These are phyloP conservation scores for Vanacampus margaritifer DNA, from an alignment of 2,113 vertebrate genomes.

Conservation along the genomic window DNA sequence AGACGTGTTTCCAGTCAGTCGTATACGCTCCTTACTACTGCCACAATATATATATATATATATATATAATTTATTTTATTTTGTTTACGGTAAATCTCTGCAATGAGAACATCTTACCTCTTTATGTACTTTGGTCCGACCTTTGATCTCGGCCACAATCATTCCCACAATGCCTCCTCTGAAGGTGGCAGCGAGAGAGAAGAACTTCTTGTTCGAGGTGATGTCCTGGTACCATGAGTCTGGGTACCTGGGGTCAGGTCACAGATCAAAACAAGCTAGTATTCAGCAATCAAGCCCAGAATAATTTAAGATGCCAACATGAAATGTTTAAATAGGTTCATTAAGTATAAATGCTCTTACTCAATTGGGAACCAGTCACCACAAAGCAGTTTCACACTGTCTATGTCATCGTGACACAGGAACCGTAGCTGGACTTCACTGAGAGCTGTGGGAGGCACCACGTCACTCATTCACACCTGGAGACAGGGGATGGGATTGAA, in stretches of 20 bases:
- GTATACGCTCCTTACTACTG: too few relatives aligned
- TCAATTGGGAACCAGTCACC: constrained; percentile 98
- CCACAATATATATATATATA: too few relatives aligned
- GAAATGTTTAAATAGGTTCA: neutral
- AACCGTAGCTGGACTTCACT: constrained; percentile 95
- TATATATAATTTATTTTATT: too few relatives aligned
- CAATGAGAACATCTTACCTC: constrained; percentile 75
- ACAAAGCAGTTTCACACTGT: constrained; percentile 92
- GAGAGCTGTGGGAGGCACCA: constrained; percentile 87
- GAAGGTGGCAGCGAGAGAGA: constrained; percentile 94
- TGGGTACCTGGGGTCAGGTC: constrained; percentile 82
- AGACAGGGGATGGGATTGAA: neutral
- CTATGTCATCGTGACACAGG: constrained; percentile 99
- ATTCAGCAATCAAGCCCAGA: neutral
- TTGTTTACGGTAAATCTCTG: too few relatives aligned
- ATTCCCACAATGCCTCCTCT: constrained; percentile 94
- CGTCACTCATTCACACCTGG: constrained; percentile 99
- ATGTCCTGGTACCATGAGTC: constrained; percentile 99
- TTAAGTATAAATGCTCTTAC: constrained; percentile 65
- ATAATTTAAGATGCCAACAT: neutral
- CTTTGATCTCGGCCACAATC: constrained; percentile 99
- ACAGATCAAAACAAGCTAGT: neutral
- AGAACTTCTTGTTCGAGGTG: constrained; percentile 99
- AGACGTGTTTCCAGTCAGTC: too few relatives aligned
- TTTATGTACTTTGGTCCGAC: constrained; percentile 96